phyloP scores from a whole-genome alignment of 2,113 vertebrate genomes.

The Monopterus albus region DNA sequence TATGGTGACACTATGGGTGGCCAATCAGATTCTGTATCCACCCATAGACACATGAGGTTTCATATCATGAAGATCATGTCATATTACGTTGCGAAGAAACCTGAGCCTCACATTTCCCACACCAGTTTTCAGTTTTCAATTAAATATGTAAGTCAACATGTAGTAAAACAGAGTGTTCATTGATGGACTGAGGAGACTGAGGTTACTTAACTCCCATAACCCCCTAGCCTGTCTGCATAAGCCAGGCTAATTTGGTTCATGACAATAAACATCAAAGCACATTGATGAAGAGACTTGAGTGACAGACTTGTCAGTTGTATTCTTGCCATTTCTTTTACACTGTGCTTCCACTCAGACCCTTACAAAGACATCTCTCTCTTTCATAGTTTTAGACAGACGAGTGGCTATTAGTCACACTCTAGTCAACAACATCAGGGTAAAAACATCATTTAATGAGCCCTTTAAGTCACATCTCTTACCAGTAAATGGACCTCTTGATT shows the following conservation, averaged over 20 bases:
- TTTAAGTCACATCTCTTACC: not conserved
- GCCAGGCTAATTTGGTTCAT: conserved; percentile 57
- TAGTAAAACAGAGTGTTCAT: conserved; percentile 24
- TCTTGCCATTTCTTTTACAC: conserved; percentile 10
- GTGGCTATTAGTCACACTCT: conserved; percentile 5
- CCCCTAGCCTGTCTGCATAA: conserved; percentile 49
- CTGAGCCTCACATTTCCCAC: not conserved
- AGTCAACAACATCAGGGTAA: not conserved
- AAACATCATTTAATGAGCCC: not conserved
- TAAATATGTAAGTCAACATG: conserved; percentile 64
- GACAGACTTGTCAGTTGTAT: conserved; percentile 30
- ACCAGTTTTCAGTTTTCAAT: conserved; percentile 18
- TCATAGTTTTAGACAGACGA: conserved; percentile 23
- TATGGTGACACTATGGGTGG: too few species aligned
- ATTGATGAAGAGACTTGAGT: conserved; percentile 31
- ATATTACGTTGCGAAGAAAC: too few species aligned
- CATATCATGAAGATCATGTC: too few species aligned
- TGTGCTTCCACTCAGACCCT: conserved; percentile 15
- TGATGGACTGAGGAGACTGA: conserved; percentile 50
- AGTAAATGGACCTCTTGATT: conserved; percentile 5
- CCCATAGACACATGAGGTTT: too few species aligned
- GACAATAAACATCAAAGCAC: conserved; percentile 49
- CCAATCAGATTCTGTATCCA: too few species aligned
- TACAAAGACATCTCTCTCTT: conserved; percentile 14
- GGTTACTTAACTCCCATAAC: conserved; percentile 57